Evolutionary conservation across 2,113 vertebrate species (phyloP), one percentile per base, ranked within the genome.

Genomic region (Burhinus bistriatus): DNA sequence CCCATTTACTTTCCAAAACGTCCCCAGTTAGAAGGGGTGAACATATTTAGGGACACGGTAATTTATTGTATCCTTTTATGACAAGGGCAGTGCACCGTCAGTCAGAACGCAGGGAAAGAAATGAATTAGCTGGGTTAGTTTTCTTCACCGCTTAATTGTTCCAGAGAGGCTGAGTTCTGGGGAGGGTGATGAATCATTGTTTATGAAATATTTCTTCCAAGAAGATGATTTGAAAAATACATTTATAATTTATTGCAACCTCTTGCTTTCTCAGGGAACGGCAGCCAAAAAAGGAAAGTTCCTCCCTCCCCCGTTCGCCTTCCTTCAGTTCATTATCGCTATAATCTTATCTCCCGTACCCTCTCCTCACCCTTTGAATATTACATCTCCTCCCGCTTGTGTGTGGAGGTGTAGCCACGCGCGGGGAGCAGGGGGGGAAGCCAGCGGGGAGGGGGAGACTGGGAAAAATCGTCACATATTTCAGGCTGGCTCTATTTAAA

Each of bases 401-500:
- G 65, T 45, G 15, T 2, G 21, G 79, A 89, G 92, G 81, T 95
- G 77, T 89, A 87, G 44, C 58, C 1, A 0, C 3, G 13, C 6
- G 11, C 0, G 0, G 32, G 76, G 44, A 75, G 27, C 19, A 11
- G 36, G 27, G 40, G 25, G 15, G 11, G 17, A 9, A 85, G 87
- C 83, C 5, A 0, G 36, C 15, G 14, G 59, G 69, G 65, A 69
- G 77, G 44, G 71, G 19, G 44, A 66, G 55, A 78, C 93, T 97
- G 92, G 89, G 94, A 80, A 96, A 77, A 95, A 97, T 97, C 78
- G 57, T 95, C 96, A 93, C 95, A 97, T 93, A 96, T 96, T 97
- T 97, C 97, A 97, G 98, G 88, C 96, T 94, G 96, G 96, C 96
- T 98, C 98, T 97, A 98, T 98, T 98, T 97, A 98, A 98, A 98